Evolutionary conservation across 2,888 invertebrate genomes (phyloP).

Genomic region (Andrena haemorrhoa): DNA sequence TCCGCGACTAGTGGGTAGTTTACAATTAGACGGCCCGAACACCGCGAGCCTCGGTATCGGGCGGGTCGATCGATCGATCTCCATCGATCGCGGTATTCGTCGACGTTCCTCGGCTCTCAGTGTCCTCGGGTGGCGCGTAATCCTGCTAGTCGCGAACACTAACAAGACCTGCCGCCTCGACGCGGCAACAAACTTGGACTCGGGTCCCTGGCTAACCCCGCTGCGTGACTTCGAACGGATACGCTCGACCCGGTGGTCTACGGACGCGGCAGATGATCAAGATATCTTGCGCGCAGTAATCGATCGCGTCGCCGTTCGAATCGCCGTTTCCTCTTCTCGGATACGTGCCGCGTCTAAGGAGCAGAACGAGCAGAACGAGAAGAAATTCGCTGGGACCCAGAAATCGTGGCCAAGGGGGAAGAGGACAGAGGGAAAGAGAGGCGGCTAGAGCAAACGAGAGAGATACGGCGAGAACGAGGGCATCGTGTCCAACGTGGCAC

Average conservation of each 20-base stretch:
- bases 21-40: slow-evolving; percentile 58
- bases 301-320: slow-evolving; percentile 1
- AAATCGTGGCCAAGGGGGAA: background rate
- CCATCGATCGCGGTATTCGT: background rate
- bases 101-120: background rate
- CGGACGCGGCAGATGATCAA: background rate
- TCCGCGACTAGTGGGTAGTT: slow-evolving; percentile 63
- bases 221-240: slow-evolving; percentile 8
- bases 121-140: background rate
- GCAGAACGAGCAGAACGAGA: background rate
- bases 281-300: slow-evolving; percentile 12
- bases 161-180: slow-evolving; percentile 16
- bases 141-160: too few relatives aligned
- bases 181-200: slow-evolving; percentile 18
- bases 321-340: slow-evolving; percentile 7
- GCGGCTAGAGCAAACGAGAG: slow-evolving; percentile 9
- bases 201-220: slow-evolving; percentile 8
- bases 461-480: slow-evolving; percentile 49
- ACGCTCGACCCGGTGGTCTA: slow-evolving; percentile 23
- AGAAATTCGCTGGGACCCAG: background rate
- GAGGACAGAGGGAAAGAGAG: background rate
- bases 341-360: background rate
- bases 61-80: background rate
- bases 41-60: background rate
- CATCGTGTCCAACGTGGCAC: slow-evolving; percentile 70